These are phyloP conservation scores for Hyperopisus bebe DNA, from an alignment of 2,113 vertebrate species.

Conservation along the genomic window DNA sequence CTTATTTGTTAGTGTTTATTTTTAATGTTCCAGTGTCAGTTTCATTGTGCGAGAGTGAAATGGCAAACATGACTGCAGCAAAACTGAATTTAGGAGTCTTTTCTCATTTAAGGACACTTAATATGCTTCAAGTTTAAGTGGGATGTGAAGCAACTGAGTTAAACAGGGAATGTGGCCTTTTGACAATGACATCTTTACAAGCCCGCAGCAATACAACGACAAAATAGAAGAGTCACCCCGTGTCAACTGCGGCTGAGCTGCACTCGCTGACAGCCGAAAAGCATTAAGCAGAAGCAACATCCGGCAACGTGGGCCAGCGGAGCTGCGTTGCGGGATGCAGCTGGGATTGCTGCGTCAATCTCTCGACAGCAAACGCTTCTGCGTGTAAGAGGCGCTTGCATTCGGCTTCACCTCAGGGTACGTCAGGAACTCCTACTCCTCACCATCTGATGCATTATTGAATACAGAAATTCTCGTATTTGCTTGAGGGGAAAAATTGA, in stretches of 20 bases:
- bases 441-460: slow-evolving; percentile 2
- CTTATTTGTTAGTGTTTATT: neutral
- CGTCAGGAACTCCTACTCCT: neutral
- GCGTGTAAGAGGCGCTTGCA: neutral
- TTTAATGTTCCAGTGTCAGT: neutral
- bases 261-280: neutral
- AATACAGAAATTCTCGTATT: neutral
- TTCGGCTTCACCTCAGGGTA: neutral
- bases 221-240: neutral
- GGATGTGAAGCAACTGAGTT: neutral
- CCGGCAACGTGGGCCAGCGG: neutral
- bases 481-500: neutral
- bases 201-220: neutral
- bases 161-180: neutral
- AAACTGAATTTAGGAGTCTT: neutral
- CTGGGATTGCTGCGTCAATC: neutral
- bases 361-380: neutral
- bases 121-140: neutral
- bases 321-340: neutral
- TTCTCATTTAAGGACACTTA: slow-evolving; percentile 5
- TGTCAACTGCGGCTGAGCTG: neutral
- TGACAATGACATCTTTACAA: neutral
- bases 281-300: neutral
- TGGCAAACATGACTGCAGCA: neutral
- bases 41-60: neutral